Evolutionary conservation across 2,888 invertebrate genomes (phyloP).

Genomic region (Phortica okadai): DNA sequence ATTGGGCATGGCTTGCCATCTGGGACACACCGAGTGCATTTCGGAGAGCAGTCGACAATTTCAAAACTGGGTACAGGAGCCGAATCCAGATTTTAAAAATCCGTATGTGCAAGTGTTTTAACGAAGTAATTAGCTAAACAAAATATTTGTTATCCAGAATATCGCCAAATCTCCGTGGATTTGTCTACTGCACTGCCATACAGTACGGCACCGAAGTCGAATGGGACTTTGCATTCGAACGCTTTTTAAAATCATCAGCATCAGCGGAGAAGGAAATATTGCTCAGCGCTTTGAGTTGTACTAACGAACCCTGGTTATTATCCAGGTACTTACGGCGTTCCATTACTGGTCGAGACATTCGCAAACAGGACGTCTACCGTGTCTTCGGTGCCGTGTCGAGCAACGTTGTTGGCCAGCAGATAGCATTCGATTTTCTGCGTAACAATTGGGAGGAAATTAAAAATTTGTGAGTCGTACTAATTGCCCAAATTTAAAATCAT

Average conservation of each 20-base stretch:
- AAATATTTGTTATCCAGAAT: constrained; percentile 79
- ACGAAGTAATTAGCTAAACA: background rate
- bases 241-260: constrained; percentile 85
- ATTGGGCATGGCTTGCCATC: constrained; percentile 85
- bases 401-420: constrained; percentile 87
- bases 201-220: constrained; percentile 88
- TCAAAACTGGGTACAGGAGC: constrained; percentile 84
- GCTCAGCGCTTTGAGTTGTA: constrained; percentile 88
- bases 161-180: constrained; percentile 87
- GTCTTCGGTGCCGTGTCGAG: constrained; percentile 87
- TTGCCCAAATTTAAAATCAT: background rate
- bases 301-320: constrained; percentile 88
- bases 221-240: constrained; percentile 92
- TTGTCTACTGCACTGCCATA: constrained; percentile 92
- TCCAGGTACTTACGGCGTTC: constrained; percentile 84
- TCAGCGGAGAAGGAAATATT: constrained; percentile 89
- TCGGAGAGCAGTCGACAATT: constrained; percentile 85
- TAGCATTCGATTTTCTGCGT: constrained; percentile 87
- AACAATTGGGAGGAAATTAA: constrained; percentile 85
- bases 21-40: constrained; percentile 86
- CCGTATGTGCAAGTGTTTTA: constrained; percentile 79
- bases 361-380: constrained; percentile 87
- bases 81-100: constrained; percentile 85
- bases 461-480: constrained; percentile 81
- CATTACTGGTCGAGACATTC: constrained; percentile 84